Evolutionary conservation across 2,113 vertebrate species (phyloP), one percentile per base, ranked within the genome.

Genomic region (Paedocypris sp.): DNA sequence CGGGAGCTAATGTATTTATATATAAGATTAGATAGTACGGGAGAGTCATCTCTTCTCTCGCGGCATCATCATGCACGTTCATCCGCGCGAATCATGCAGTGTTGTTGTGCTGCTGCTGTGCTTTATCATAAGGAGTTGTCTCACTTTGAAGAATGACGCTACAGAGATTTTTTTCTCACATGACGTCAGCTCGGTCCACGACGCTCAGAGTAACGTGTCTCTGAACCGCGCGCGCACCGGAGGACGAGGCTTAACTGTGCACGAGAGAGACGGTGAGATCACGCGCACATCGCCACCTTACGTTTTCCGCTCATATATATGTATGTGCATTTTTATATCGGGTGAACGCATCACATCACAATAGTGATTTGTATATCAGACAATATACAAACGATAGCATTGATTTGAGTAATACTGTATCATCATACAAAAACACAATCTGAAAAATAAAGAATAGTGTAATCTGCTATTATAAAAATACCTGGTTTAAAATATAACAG

Each of bases 121-220:
- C 79, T 52, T 90, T 76, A 81, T 91, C 28, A 75, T 91, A 61
- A 86, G 79, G 83, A 89, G 83, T 73, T 88, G 83, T 76, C 83
- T 79, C 58, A 80, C 88, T 75, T 86, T 92, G 69, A 90, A 92
- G 80, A 97, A 96, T 66, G 91, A 94, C 79, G 91, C 89, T 23
- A 96, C 93, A 16, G 92, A 96, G 83, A 86, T 89, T 47, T 85
- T 93, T 46, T 90, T 90, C 67, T 74, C 91, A 0, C 90, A 85
- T 53, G 86, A 84, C 31, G 85, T 79, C 50, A 80, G 82, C 64
- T 81, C 85, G 39, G 79, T 76, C 8, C 79, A 78, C 32, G 88
- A 85, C 75, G 77, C 76, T 43, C 75, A 85, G 5, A 78, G 80
- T 81, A 96, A 92, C 50, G 61, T 32, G 26, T 88, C 90, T 49